Conservation (phyloP, 2,113 vertebrate species). For the Chroicocephalus ridibundus region DNA sequence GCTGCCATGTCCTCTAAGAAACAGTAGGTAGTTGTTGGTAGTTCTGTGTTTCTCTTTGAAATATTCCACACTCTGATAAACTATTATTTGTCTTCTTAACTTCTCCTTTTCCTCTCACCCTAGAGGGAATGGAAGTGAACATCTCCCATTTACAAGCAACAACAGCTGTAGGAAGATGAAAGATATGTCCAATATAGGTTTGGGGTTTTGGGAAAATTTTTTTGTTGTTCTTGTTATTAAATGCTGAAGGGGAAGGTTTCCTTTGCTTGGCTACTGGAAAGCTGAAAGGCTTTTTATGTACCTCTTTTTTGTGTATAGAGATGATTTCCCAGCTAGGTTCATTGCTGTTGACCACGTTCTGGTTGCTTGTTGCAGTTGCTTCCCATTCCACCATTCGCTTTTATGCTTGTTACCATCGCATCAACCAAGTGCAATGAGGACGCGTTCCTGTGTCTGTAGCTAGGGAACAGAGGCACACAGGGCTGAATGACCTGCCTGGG, state of each 20-base stretch:
- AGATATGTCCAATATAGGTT: not conserved
- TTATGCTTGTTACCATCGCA: rapidly evolving
- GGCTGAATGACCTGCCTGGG: not conserved
- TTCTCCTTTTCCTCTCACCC: not conserved
- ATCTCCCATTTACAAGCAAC: not conserved
- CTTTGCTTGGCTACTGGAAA: not conserved
- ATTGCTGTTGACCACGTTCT: not conserved
- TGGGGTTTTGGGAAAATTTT: not conserved
- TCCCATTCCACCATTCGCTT: not conserved
- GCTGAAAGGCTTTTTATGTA: not conserved
- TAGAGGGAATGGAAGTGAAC: not conserved
- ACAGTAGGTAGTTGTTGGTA: not conserved
- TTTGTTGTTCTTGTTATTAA: not conserved
- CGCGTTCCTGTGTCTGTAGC: rapidly evolving
- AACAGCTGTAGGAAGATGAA: not conserved
- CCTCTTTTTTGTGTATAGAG: rapidly evolving
- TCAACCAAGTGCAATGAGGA: not conserved
- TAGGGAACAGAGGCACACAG: not conserved
- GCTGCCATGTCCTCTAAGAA: not conserved
- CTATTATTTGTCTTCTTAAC: not conserved
- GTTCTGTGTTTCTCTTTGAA: not conserved
- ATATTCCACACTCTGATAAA: not conserved
- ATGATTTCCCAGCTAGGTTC: rapidly evolving
- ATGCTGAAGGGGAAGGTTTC: not conserved
- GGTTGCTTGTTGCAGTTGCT: not conserved